phyloP scores from a whole-genome alignment of 2,113 vertebrate genomes.

The Ammodytes dubius region DNA sequence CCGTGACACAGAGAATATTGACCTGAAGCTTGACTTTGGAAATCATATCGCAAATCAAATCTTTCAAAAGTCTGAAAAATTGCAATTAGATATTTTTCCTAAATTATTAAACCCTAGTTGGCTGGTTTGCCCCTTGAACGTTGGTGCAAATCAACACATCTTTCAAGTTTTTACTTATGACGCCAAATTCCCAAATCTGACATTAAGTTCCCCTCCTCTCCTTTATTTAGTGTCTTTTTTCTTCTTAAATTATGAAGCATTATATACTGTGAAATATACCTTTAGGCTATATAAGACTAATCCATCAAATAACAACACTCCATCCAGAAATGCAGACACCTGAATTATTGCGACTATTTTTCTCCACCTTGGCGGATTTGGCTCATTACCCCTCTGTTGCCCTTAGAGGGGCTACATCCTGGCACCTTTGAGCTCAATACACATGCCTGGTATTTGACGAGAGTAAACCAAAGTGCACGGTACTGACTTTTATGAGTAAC shows the following conservation, averaged over 20 bases:
- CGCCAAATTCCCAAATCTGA: not conserved
- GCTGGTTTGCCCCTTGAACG: too few species aligned
- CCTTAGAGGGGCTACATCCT: not conserved
- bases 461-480: slow-evolving; percentile 15
- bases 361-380: not conserved
- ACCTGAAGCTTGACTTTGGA: too few species aligned
- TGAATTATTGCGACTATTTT: not conserved
- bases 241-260: too few species aligned
- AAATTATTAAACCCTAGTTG: too few species aligned
- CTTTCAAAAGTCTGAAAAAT: too few species aligned
- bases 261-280: too few species aligned
- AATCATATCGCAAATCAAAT: too few species aligned
- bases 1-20: too few species aligned
- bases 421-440: not conserved
- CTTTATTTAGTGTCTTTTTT: not conserved
- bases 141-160: too few species aligned
- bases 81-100: too few species aligned
- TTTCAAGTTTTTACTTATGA: too few species aligned
- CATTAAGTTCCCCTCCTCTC: not conserved
- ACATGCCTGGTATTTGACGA: slow-evolving; percentile 29
- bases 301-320: not conserved
- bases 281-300: not conserved
- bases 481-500: slow-evolving; percentile 36
- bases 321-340: not conserved
- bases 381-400: slow-evolving; percentile 3